Percentiles rank a stretch among this genome's conserved stretches.
Evolutionary conservation across 1,140 invertebrate genomes (phyloP).

Genomic region (Atopsyche davidsoni): DNA sequence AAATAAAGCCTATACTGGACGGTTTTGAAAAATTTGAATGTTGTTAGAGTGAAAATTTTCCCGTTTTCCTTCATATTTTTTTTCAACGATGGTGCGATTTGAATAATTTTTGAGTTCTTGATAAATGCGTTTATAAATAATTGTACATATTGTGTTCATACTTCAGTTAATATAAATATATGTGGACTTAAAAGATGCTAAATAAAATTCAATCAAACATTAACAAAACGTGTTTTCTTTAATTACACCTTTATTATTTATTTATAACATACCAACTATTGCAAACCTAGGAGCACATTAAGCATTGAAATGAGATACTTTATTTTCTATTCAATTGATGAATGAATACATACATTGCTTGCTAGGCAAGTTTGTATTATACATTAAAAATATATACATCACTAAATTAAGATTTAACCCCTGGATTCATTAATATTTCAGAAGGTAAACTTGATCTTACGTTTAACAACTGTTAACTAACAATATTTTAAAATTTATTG

Average conservation of each 20-base stretch:
- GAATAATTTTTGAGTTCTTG: neutral
- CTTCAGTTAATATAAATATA: conserved; percentile 29
- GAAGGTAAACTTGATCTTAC: no score
- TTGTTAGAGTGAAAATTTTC: no score
- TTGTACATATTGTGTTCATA: conserved; percentile 31
- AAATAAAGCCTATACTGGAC: no score
- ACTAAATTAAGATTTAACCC: no score
- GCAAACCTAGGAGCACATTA: neutral
- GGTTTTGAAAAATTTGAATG: no score
- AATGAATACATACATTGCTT: no score
- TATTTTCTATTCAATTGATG: no score
- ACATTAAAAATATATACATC: no score
- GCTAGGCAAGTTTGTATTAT: no score
- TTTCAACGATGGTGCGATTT: conserved; percentile 26
- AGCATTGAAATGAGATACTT: conserved; percentile 1
- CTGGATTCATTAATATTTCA: no score
- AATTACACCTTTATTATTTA: neutral
- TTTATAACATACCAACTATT: neutral
- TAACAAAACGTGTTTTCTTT: conserved; percentile 20
- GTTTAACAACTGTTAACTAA: no score
- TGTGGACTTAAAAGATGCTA: conserved; percentile 27
- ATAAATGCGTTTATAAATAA: conserved; percentile 25
- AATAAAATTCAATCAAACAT: conserved; percentile 26
- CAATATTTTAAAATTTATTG: no score
- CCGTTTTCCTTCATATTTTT: conserved; percentile 14